Conservation (phyloP, 2,888 invertebrate genomes). For the Globia sparganii region DNA sequence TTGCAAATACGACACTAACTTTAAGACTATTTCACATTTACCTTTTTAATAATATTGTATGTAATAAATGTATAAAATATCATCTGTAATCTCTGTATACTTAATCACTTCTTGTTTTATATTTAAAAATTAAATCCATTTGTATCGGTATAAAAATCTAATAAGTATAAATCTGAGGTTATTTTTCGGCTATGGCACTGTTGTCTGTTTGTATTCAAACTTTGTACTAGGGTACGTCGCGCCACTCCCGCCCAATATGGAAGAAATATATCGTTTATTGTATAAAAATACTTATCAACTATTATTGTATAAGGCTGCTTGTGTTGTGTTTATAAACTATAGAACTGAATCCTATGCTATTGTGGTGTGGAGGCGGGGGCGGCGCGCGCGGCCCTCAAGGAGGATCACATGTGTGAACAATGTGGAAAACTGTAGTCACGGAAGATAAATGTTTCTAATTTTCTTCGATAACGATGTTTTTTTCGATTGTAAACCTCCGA, state of each 20-base stretch:
- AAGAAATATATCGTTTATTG: conserved; percentile 79
- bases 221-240: conserved; percentile 80
- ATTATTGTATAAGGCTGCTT: conserved; percentile 89
- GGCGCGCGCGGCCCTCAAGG: conserved; percentile 79
- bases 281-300: conserved; percentile 90
- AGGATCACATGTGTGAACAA: conserved; percentile 81
- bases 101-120: conserved; percentile 89
- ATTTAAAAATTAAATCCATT: conserved; percentile 91
- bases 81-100: conserved; percentile 91
- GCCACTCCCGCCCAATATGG: conserved; percentile 73
- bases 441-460: conserved; percentile 84
- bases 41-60: conserved; percentile 89
- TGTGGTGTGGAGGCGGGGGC: conserved; percentile 72
- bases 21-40: conserved; percentile 89
- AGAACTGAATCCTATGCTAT: conserved; percentile 82
- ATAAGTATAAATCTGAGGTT: conserved; percentile 90
- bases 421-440: conserved; percentile 84
- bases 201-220: conserved; percentile 88
- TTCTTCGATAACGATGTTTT: conserved; percentile 84
- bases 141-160: conserved; percentile 91
- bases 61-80: conserved; percentile 91
- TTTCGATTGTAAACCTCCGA: conserved; percentile 88
- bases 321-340: conserved; percentile 74
- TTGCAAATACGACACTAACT: conserved; percentile 84
- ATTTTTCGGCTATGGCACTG: conserved; percentile 89